phyloP scores from a whole-genome alignment of 2,888 invertebrate genomes.

The Caenorhabditis sp. region DNA sequence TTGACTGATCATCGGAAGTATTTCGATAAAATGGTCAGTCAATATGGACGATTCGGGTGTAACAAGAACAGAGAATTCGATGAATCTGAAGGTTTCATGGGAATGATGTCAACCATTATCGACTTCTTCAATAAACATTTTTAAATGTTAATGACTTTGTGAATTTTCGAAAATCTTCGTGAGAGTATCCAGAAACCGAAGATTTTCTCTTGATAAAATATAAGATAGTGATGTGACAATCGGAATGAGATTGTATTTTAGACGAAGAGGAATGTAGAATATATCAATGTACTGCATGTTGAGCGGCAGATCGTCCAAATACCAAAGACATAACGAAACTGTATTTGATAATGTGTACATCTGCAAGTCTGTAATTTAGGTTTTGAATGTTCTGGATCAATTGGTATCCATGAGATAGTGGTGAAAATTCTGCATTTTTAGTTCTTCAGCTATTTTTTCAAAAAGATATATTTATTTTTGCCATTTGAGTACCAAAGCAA shows the following conservation, averaged over 20 bases:
- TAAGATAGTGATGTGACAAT: neutral
- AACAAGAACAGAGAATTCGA: conserved; percentile 20
- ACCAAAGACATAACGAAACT: neutral
- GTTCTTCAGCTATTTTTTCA: no score
- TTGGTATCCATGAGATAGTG: no score
- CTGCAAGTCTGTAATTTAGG: neutral
- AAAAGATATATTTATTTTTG: no score
- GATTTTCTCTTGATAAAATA: neutral
- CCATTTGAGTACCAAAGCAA: no score
- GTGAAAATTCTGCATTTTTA: no score
- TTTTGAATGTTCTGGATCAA: no score
- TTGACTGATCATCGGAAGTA: conserved; percentile 37
- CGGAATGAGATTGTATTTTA: neutral
- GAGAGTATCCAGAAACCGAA: neutral
- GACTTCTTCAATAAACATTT: conserved; percentile 29
- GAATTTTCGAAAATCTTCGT: neutral
- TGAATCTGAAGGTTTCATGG: conserved; percentile 28
- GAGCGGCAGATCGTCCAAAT: neutral
- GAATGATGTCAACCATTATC: conserved; percentile 17
- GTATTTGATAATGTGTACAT: neutral
- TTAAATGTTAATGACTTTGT: neutral
- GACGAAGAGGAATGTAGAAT: neutral
- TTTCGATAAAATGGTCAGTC: conserved; percentile 29
- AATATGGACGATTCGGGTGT: conserved; percentile 28
- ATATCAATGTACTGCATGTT: neutral